These are phyloP conservation scores for Gastracanthus pulcherrimus DNA, from an alignment of 2,888 invertebrate genomes.

Conservation along the genomic window DNA sequence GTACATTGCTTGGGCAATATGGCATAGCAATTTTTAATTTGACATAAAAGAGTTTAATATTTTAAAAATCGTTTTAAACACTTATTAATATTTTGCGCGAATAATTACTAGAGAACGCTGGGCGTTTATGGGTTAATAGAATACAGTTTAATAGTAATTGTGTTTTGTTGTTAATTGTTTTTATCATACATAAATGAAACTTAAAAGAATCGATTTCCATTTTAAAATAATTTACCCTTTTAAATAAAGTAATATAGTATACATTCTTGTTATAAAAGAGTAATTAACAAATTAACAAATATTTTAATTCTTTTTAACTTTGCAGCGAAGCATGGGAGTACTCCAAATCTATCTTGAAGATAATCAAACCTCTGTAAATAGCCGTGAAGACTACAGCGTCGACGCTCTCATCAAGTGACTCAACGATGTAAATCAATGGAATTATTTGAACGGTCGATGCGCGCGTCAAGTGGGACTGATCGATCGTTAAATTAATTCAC, in stretches of 20 bases:
- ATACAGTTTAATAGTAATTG: neutral
- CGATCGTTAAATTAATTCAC: conserved; percentile 50
- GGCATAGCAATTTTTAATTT: too few species aligned
- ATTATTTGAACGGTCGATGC: conserved; percentile 46
- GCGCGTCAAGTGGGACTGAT: conserved; percentile 31
- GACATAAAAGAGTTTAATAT: too few species aligned
- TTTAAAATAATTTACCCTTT: too few species aligned
- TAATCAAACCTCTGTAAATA: conserved; percentile 72
- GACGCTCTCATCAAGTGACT: conserved; percentile 27
- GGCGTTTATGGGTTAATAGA: too few species aligned
- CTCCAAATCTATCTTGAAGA: conserved; percentile 74
- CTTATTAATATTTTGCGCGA: too few species aligned
- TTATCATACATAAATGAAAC: too few species aligned
- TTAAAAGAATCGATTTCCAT: too few species aligned
- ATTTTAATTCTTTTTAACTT: conserved; percentile 21
- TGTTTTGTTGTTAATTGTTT: neutral
- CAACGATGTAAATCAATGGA: conserved; percentile 49
- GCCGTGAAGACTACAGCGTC: conserved; percentile 15
- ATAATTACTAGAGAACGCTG: too few species aligned
- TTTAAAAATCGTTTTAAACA: too few species aligned
- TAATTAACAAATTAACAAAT: neutral
- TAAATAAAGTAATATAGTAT: too few species aligned
- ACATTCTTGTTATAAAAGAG: too few species aligned
- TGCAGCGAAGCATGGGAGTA: conserved; percentile 74
- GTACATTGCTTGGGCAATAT: too few species aligned